A percentile compares a stretch with the other conserved stretches of the same genome.
phyloP scores from a whole-genome alignment of 1,140 invertebrate species.

The Drosophila sulfurigaster region DNA sequence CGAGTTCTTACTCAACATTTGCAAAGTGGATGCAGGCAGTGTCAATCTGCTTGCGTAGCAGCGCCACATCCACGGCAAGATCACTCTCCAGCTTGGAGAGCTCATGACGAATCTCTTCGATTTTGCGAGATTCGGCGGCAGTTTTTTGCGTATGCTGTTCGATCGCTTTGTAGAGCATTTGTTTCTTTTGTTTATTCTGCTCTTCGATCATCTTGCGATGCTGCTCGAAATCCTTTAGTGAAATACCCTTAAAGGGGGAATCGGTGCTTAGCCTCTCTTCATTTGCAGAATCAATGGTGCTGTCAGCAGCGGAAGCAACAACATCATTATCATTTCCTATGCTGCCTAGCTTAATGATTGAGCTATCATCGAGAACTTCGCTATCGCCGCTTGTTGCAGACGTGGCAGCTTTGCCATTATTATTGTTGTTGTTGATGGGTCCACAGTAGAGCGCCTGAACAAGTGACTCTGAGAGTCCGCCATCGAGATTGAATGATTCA shows the following conservation, averaged over 20 bases:
- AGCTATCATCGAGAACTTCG: conserved; percentile 60
- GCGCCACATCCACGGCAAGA: conserved; percentile 89
- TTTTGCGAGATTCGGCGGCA: conserved; percentile 88
- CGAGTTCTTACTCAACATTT: conserved; percentile 87
- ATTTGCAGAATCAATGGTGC: conserved; percentile 40
- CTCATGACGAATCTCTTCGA: conserved; percentile 90
- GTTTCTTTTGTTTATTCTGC: conserved; percentile 90
- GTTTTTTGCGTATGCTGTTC: conserved; percentile 91
- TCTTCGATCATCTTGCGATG: conserved; percentile 91
- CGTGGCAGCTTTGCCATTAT: conserved; percentile 57
- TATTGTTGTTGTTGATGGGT: conserved; percentile 21
- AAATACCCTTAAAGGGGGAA: conserved; percentile 82
- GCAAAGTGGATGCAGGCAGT: conserved; percentile 89
- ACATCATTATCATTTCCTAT: conserved; percentile 63
- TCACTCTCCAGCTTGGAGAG: conserved; percentile 89
- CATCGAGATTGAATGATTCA: conserved; percentile 65
- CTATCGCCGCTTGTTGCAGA: conserved; percentile 46
- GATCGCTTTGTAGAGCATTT: conserved; percentile 89
- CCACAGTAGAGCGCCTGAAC: conserved; percentile 74
- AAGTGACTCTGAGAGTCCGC: conserved; percentile 70
- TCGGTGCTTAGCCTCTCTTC: conserved; percentile 58
- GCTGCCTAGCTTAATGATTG: conserved; percentile 64
- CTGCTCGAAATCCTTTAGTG: conserved; percentile 88
- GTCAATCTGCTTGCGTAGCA: conserved; percentile 92
- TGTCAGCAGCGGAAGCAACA: conserved; percentile 49